Conservation (phyloP, 2,888 invertebrate species). For the Phrixothrix hirtus region DNA sequence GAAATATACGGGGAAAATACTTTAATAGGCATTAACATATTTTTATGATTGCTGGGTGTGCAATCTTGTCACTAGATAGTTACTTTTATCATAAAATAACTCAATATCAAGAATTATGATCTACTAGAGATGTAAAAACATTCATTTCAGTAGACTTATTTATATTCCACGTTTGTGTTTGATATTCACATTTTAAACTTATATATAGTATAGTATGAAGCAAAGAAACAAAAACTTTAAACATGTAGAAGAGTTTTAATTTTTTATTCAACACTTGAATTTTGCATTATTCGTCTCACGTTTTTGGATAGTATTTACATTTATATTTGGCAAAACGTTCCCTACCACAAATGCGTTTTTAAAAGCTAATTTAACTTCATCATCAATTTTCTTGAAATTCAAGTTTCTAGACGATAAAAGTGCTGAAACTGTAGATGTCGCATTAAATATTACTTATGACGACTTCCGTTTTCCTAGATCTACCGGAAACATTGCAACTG, state of each 20-base stretch:
- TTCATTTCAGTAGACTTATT: background rate
- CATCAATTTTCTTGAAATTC: background rate
- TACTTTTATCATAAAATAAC: conserved; percentile 29
- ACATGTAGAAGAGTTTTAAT: conserved; percentile 1
- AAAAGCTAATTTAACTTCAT: background rate
- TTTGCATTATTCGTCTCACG: conserved; percentile 3
- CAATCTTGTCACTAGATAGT: conserved; percentile 31
- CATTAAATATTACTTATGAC: too few relatives aligned
- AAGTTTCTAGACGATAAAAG: background rate
- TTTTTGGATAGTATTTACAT: conserved; percentile 9
- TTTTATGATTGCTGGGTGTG: conserved; percentile 16
- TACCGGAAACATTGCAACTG: too few relatives aligned
- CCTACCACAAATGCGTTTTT: background rate
- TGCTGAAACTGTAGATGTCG: too few relatives aligned
- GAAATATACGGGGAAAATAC: conserved; percentile 16
- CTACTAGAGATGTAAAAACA: conserved; percentile 7
- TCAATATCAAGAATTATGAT: conserved; percentile 10
- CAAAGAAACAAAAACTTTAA: background rate
- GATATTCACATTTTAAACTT: background rate
- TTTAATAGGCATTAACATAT: conserved; percentile 16
- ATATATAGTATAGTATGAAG: background rate
- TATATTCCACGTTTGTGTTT: background rate
- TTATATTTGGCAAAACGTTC: conserved; percentile 4
- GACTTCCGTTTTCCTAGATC: too few relatives aligned
- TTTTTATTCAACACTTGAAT: background rate